These are phyloP conservation scores for Megamerina dolium DNA, from an alignment of 2,888 invertebrate genomes.

Conservation along the genomic window DNA sequence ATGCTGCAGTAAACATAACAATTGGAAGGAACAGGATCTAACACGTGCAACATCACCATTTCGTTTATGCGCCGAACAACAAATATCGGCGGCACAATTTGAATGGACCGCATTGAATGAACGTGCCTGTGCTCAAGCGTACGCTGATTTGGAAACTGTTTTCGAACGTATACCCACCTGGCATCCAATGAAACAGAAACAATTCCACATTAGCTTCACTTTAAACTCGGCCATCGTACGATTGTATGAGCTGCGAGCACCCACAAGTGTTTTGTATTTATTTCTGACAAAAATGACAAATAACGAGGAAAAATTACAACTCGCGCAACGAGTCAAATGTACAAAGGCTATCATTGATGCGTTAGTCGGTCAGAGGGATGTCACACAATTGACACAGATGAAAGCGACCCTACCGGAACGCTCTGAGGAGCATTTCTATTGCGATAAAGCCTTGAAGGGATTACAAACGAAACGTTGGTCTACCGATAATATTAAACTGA, in stretches of 20 bases:
- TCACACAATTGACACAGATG: slow-evolving; percentile 36
- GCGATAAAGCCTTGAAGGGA: slow-evolving; percentile 61
- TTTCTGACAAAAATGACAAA: slow-evolving; percentile 45
- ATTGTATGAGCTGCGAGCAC: slow-evolving; percentile 40
- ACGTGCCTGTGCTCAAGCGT: slow-evolving; percentile 43
- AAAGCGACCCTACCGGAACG: slow-evolving; percentile 37
- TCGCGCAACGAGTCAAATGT: slow-evolving; percentile 44
- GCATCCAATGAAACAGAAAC: slow-evolving; percentile 44
- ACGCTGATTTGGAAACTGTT: slow-evolving; percentile 41
- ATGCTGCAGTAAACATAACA: slow-evolving; percentile 38
- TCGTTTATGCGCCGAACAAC: slow-evolving; percentile 40
- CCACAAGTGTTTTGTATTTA: slow-evolving; percentile 39
- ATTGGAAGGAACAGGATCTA: slow-evolving; percentile 42
- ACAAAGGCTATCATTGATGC: slow-evolving; percentile 44
- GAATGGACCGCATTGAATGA: slow-evolving; percentile 65
- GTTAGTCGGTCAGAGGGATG: slow-evolving; percentile 41
- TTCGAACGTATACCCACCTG: slow-evolving; percentile 42
- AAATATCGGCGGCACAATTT: slow-evolving; percentile 58
- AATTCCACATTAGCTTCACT: slow-evolving; percentile 46
- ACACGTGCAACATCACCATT: slow-evolving; percentile 35
- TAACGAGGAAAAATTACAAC: slow-evolving; percentile 34
- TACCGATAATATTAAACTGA: slow-evolving; percentile 43
- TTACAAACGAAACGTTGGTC: slow-evolving; percentile 46
- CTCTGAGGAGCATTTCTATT: slow-evolving; percentile 65
- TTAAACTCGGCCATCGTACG: slow-evolving; percentile 41